Base-by-base conservation (phyloP, 2,113 vertebrate species). In the Choloepus hoffmanni region DNA sequence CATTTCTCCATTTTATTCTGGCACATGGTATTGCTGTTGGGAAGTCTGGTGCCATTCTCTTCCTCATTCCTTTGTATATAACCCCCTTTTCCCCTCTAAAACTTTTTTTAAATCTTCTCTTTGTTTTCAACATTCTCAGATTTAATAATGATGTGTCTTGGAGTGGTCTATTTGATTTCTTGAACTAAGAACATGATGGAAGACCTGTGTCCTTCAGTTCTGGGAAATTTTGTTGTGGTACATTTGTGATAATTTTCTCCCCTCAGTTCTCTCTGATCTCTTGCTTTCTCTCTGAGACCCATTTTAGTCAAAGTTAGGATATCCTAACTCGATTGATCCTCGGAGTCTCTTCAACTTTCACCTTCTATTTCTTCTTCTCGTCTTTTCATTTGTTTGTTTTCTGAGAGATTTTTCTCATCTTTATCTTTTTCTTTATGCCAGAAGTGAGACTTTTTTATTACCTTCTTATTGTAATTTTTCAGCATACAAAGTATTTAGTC, bases 401-500 rank as follows among this genome's bases (percentile, higher is more conserved):
- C 63, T 74, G 4, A 12, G 26, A 40, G 21, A 24, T 45, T 74
- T 74, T 74, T 45, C 73, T 74, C 43, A 28, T 45, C 43, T 74
- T 74, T 45, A 74, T 48, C 72, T 43, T 73, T 72, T 10, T 50
- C 12, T 50, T 55, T 72, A 72, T 43, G 77, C 60, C 72, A 90
- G 89, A 94, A n/a, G 78, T 89, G 76, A 97, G 83, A 92, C 58
- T 60, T 90, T 94, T 98, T 98, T 97, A 98, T 97, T 98, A 96
- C 96, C 77, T 83, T 95, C 90, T 79, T 81, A 94, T 40, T 67
- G 78, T 95, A 94, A 89, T 86, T 97, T 97, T 96, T 97, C 94
- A 91, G 97, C 92, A 63, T 98, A 98, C 97, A 98, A 98, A 98
- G 97, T 98, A 91, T 98, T 97, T 95, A 98, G 98, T 98, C 86